Percentiles rank a stretch among this genome's conserved stretches.
phyloP scores from a whole-genome alignment of 2,888 invertebrate genomes.

The Augiades crinisus region DNA sequence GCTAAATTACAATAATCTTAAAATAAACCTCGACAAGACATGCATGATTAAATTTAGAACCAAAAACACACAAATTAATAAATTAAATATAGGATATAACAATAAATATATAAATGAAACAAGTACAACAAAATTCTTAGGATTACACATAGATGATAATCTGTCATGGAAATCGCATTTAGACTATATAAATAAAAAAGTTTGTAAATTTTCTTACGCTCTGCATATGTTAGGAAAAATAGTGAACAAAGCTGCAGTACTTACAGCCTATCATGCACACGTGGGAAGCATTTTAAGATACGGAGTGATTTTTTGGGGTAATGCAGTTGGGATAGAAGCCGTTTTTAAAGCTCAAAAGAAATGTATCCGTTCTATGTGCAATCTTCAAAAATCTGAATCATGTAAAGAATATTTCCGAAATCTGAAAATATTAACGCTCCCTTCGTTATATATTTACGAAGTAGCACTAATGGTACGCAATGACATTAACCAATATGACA shows the following conservation, averaged over 20 bases:
- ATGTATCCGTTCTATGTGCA: constrained; percentile 3
- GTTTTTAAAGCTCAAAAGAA: constrained; percentile 8
- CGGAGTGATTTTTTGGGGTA: constrained; percentile 6
- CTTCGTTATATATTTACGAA: constrained; percentile 6
- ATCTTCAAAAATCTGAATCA: not conserved
- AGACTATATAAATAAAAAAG: not conserved
- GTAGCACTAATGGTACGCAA: not conserved
- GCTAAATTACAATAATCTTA: not conserved
- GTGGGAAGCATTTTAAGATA: not conserved
- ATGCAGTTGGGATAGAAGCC: not conserved
- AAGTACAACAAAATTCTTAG: not conserved
- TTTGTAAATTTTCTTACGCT: not conserved
- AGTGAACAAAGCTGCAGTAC: not conserved
- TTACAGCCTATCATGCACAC: constrained; percentile 2
- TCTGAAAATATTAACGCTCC: not conserved
- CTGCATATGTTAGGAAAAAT: not conserved
- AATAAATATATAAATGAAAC: not conserved
- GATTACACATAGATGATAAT: not conserved
- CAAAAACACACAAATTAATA: not conserved
- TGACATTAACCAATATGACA: not conserved
- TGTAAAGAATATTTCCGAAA: not conserved
- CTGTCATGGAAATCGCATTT: not conserved
- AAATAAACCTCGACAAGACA: not conserved
- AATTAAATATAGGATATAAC: not conserved
- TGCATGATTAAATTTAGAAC: not conserved